Evolutionary conservation across 1,140 invertebrate species (phyloP), one percentile per base, ranked within the genome.

Genomic region (Mycetomoellerius zeteki): DNA sequence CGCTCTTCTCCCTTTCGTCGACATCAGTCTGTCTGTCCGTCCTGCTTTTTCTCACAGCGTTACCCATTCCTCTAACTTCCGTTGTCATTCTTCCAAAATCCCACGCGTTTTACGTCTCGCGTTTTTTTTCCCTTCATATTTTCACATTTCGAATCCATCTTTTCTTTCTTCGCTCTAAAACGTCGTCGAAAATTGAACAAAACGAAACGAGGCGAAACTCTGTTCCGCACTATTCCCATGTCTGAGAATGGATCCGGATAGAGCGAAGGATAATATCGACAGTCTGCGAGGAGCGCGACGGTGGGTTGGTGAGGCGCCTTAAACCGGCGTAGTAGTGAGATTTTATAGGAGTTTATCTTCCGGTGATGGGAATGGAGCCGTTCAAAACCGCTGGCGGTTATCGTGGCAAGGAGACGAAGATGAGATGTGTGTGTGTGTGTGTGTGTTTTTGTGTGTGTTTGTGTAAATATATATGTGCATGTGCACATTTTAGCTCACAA

Each of bases 331-430:
- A 90, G 90, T 90, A 91, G 91, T 90, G 91, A 93, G 92, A 94
- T 94, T 94, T 94, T 94, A 94, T 94, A 92, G 92, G 92, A 93
- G 93, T 94, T 94, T 93, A 94, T 94, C 93, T 93, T 92, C 85
- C 89, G 89, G 90, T 89, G 89, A 93, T 94, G 93, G 92, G 88
- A 92, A 93, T 91, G 92, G 87, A 89, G 88, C 88, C 87, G 86
- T 92, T 93, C 88, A 69, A 92, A 92, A 93, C 91, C 91, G 90
- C 82, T 89, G 84, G 54, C 88, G 90, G 89, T 92, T 92, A 92
- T 56, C 87, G 60, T 58, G 89, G 86, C 75, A 80, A 89, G 69
- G 37, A 81, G 27, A 84, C 69, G 69, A 73, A 60, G 69, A 30
- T 33, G 80, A 37, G 24, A 16, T 50, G 24, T 50, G 1, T 24